Base-by-base conservation (phyloP, 2,888 invertebrate genomes). In the Lasioglossum lativentre region DNA sequence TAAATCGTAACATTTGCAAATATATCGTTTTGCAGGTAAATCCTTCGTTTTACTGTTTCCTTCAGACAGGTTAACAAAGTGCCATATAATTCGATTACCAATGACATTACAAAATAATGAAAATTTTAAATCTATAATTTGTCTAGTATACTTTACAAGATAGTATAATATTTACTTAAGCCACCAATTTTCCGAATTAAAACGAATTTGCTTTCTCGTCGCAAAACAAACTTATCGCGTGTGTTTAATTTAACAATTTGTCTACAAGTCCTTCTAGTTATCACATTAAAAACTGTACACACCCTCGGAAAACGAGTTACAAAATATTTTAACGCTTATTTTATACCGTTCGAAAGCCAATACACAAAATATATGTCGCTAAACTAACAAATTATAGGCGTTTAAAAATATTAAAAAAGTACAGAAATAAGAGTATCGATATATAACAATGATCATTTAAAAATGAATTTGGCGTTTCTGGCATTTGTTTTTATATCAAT, bases 341-440 rank as follows among this genome's bases (percentile, higher is more conserved):
- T 86, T 66, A 72, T 77, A 85, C 88, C 91, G 88, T 85, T 91
- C 82, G 90, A 90, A 91, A 90, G 90, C 90, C 91, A 90, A 91
- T 90, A 90, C 89, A 72, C 83, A 83, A 90, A 38, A 52, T n/a
- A 78, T 79, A 47, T 86, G 82, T 84, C 56, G 82, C 79, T 87
- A 84, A 89, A 88, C 80, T 90, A 89, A 90, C 85, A 84, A 45
- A 42, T 79, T 86, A 84, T 63, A 75, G 47, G 74, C 83, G 83
- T 86, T 90, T 85, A 86, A 89, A 90, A 87, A 63, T 81, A 88
- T 80, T 83, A 23, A 83, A 88, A 85, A 83, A 52, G 78, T 78
- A 82, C 63, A 75, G 72, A 88, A 80, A 82, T 78, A 75, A 80
- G 79, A 87, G 63, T 86, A 88, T 85, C 77, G 77, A 86, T 76